Conservation (phyloP, 2,113 vertebrate species). For the Oreochromis aureus region DNA sequence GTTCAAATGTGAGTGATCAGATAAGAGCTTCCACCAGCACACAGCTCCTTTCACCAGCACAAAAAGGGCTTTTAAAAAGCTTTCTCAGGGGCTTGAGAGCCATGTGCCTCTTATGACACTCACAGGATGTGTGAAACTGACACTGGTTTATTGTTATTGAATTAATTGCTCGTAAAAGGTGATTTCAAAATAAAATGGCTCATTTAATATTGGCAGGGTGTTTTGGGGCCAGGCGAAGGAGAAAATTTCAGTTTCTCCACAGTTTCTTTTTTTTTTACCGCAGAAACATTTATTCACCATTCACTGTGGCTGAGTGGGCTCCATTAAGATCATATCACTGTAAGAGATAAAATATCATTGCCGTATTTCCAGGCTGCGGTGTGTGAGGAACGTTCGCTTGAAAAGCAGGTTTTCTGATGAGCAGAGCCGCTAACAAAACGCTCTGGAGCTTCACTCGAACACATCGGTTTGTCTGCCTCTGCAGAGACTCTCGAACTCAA, state of each 20-base stretch:
- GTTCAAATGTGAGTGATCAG: background rate
- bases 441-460: background rate
- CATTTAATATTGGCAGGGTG: background rate
- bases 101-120: conserved; percentile 5
- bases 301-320: background rate
- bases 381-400: background rate
- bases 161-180: background rate
- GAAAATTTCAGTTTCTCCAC: background rate
- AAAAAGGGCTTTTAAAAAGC: background rate
- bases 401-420: background rate
- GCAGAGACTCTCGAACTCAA: background rate
- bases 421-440: background rate
- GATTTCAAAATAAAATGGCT: background rate
- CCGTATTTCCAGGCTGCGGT: background rate
- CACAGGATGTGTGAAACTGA: conserved; percentile 3
- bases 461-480: background rate
- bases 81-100: background rate
- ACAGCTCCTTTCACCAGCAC: background rate
- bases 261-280: background rate
- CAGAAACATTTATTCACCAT: background rate
- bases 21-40: background rate
- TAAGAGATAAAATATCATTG: background rate
- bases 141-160: background rate
- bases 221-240: background rate
- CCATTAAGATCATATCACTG: conserved; percentile 22